Conservation (phyloP, 2,113 vertebrate genomes). For the Dicerorhinus sumatrensis region DNA sequence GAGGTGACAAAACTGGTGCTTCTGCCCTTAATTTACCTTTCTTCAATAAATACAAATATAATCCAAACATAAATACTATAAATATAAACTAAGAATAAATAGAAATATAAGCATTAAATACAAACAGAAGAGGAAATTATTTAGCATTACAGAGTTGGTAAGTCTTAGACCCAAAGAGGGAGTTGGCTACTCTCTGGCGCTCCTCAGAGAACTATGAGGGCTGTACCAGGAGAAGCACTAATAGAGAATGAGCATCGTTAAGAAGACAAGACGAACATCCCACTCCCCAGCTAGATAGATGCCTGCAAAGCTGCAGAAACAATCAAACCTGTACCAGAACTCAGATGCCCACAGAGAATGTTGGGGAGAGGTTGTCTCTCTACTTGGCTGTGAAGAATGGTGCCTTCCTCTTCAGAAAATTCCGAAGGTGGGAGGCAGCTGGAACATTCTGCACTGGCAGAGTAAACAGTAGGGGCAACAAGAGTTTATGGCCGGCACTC, state of each 20-base stretch:
- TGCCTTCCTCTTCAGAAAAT: neutral
- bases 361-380: neutral
- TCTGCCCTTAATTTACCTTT: neutral
- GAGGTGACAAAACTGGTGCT: neutral
- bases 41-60: neutral
- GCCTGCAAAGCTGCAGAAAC: neutral
- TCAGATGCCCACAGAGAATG: too few species aligned
- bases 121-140: neutral
- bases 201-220: neutral
- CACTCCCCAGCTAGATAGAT: neutral
- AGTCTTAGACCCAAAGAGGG: neutral
- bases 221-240: accelerated
- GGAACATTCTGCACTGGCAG: neutral
- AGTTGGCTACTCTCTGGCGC: neutral
- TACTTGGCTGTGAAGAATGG: neutral
- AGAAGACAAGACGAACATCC: neutral
- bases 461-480: neutral
- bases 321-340: neutral
- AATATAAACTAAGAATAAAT: neutral
- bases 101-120: neutral
- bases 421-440: neutral
- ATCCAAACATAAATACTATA: neutral
- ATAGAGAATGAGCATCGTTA: neutral
- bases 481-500: neutral
- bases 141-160: neutral